Conservation (phyloP, 2,113 vertebrate genomes). For the Vidua macroura region DNA sequence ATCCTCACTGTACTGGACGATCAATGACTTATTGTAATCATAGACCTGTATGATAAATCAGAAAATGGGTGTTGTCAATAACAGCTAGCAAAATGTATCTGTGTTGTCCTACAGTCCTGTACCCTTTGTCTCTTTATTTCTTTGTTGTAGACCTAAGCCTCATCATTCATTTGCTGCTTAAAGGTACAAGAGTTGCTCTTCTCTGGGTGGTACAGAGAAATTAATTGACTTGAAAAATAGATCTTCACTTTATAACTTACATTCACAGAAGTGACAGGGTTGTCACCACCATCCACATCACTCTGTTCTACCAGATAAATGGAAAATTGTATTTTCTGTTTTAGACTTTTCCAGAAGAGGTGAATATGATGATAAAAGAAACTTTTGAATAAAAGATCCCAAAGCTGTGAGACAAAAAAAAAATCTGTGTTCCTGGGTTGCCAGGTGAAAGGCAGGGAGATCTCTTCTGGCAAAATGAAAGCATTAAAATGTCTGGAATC, state of each 20-base stretch:
- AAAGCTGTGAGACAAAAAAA: background rate
- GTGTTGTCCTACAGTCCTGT: background rate
- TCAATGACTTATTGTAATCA: background rate
- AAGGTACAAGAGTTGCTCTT: background rate
- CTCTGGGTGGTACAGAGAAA: background rate
- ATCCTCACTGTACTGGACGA: rapidly evolving
- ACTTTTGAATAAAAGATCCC: background rate
- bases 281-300: background rate
- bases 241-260: background rate
- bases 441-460: background rate
- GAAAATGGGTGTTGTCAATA: background rate
- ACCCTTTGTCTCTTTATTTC: background rate
- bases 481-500: background rate
- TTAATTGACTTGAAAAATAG: background rate
- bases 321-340: background rate
- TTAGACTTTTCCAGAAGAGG: background rate
- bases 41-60: background rate
- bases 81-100: background rate
- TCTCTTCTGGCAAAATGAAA: background rate
- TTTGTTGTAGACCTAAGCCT: background rate
- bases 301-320: background rate
- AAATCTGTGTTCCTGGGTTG: background rate
- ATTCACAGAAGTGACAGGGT: background rate
- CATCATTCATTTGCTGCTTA: background rate
- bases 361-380: background rate